phyloP scores from a whole-genome alignment of 2,113 vertebrate genomes.

The Neogale vison region DNA sequence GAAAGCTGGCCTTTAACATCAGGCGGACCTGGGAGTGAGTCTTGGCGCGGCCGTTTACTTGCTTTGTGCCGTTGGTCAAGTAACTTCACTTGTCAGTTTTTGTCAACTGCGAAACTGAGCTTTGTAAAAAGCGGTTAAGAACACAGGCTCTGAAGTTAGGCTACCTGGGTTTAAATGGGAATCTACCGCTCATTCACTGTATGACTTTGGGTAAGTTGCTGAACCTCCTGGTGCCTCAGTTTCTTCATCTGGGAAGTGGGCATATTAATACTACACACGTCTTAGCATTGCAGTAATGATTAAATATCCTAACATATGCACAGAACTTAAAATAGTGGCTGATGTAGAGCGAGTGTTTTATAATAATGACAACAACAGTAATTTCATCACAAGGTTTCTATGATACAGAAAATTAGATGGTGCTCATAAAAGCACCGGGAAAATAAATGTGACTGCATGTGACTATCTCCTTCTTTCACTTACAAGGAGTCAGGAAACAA shows the following conservation, averaged over 20 bases:
- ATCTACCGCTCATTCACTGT: not conserved
- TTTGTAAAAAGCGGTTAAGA: not conserved
- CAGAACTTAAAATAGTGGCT: not conserved
- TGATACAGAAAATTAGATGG: not conserved
- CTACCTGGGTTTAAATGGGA: not conserved
- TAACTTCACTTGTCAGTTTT: not conserved
- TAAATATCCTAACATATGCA: no score
- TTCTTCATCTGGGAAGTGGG: not conserved
- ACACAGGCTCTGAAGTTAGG: not conserved
- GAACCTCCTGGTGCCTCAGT: not conserved
- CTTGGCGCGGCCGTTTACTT: not conserved
- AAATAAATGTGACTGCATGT: not conserved
- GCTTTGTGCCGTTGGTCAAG: not conserved
- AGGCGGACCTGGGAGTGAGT: not conserved
- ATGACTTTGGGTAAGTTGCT: not conserved
- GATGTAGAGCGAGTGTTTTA: not conserved
- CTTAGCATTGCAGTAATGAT: not conserved
- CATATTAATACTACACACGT: not conserved
- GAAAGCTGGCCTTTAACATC: not conserved
- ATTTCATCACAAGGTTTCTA: not conserved
- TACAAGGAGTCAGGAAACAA: not conserved
- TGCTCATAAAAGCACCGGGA: not conserved
- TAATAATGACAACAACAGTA: not conserved
- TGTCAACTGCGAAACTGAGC: not conserved
- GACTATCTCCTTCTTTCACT: not conserved